phyloP scores from a whole-genome alignment of 2,797 vertebrate genomes.

The Pangasius macronema region DNA sequence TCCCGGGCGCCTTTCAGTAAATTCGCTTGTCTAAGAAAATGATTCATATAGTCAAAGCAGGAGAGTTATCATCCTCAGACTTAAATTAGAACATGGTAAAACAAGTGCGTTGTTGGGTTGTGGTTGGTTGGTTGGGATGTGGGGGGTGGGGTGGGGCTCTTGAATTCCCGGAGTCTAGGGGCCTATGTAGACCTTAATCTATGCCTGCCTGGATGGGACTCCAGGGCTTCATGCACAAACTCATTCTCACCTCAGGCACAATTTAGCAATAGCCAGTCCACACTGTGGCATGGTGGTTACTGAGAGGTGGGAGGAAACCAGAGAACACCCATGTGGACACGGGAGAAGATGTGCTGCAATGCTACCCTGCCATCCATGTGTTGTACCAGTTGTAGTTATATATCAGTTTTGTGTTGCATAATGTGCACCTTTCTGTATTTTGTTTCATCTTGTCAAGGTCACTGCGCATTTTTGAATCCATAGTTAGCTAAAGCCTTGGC shows the following conservation, averaged over 20 bases:
- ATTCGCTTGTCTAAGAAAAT: too few species aligned
- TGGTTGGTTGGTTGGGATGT: too few species aligned
- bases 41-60: too few species aligned
- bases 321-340: not conserved
- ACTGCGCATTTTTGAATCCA: not conserved
- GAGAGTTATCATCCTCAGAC: too few species aligned
- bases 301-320: not conserved
- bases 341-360: not conserved
- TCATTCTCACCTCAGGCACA: not conserved
- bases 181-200: too few species aligned
- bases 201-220: too few species aligned
- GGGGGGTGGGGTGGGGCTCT: too few species aligned
- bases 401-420: not conserved
- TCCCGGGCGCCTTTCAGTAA: too few species aligned
- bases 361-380: not conserved
- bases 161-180: too few species aligned
- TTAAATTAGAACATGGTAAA: too few species aligned
- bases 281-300: not conserved
- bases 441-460: conserved; percentile 5
- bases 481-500: not conserved
- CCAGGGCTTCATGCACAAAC: not conserved
- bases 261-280: not conserved
- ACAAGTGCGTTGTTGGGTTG: too few species aligned
- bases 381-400: not conserved
- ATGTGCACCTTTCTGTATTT: not conserved